Conservation (phyloP, 2,888 invertebrate genomes). For the Embidobia sp. region DNA sequence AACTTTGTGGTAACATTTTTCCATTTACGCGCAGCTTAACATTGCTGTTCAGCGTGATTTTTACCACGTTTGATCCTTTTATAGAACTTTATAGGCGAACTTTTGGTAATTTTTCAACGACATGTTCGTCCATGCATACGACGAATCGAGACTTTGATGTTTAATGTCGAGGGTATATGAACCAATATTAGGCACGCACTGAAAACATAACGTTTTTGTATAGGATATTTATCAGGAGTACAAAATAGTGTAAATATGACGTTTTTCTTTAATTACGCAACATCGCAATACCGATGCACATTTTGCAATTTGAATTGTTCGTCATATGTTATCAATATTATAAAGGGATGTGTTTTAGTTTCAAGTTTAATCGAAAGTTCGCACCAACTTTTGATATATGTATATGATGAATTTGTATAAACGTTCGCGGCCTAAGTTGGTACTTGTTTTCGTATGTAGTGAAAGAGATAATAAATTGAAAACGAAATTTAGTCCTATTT, state of each 20-base stretch:
- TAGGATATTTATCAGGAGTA: constrained; percentile 52
- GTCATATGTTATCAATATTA: constrained; percentile 27
- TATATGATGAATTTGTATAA: constrained; percentile 44
- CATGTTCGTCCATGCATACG: constrained; percentile 21
- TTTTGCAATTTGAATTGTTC: constrained; percentile 24
- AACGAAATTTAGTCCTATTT: too few relatives aligned
- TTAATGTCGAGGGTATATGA: constrained; percentile 65
- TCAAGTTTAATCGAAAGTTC: background rate
- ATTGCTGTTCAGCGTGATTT: background rate
- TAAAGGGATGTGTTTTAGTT: constrained; percentile 5
- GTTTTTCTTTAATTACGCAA: constrained; percentile 1
- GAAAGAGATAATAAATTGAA: constrained; percentile 11
- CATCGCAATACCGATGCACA: constrained; percentile 38
- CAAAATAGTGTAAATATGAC: constrained; percentile 51
- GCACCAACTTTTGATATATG: constrained; percentile 16
- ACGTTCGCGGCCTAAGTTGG: constrained; percentile 21
- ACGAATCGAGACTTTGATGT: constrained; percentile 66
- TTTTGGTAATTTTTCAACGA: constrained; percentile 52
- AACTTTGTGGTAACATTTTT: too few relatives aligned
- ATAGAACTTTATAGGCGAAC: constrained; percentile 19
- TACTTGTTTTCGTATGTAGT: constrained; percentile 41
- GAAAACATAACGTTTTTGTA: constrained; percentile 45
- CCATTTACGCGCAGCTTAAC: background rate
- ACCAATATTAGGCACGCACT: constrained; percentile 36
- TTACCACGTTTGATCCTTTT: constrained; percentile 19